Evolutionary conservation across 92 coral and sea anemone species (phyloP).

Genomic region (Porites rus): DNA sequence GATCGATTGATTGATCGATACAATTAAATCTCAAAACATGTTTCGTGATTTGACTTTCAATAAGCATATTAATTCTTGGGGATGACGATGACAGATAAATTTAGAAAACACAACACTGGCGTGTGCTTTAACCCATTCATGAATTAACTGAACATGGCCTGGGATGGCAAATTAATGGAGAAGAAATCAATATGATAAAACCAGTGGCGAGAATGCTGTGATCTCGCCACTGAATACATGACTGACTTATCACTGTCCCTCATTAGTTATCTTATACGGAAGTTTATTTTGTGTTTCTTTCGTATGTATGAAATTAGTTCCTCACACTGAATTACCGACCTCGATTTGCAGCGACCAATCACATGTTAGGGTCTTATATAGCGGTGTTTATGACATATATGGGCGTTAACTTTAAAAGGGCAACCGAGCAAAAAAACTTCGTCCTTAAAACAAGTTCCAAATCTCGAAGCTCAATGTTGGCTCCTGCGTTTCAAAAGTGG

Average conservation of each 20-base stretch:
- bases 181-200: neutral
- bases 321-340: neutral
- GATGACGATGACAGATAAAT: neutral
- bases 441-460: neutral
- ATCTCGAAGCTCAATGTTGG: neutral
- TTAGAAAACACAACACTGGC: neutral
- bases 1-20: too few species aligned
- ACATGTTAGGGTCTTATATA: neutral
- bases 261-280: slow-evolving; percentile 31
- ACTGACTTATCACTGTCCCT: too few species aligned
- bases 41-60: too few species aligned
- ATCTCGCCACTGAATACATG: too few species aligned
- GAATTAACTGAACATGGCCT: neutral
- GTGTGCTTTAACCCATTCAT: neutral
- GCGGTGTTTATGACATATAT: neutral
- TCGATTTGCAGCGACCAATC: slow-evolving; percentile 37
- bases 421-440: slow-evolving; percentile 6
- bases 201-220: neutral
- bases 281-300: slow-evolving; percentile 16
- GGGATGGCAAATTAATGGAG: neutral
- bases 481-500: neutral
- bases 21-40: too few species aligned
- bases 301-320: neutral
- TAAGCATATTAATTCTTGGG: neutral
- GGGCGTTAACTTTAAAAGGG: slow-evolving; percentile 39